These are phyloP conservation scores for Columba janthina DNA, from an alignment of 2,113 vertebrate genomes.

Conservation along the genomic window DNA sequence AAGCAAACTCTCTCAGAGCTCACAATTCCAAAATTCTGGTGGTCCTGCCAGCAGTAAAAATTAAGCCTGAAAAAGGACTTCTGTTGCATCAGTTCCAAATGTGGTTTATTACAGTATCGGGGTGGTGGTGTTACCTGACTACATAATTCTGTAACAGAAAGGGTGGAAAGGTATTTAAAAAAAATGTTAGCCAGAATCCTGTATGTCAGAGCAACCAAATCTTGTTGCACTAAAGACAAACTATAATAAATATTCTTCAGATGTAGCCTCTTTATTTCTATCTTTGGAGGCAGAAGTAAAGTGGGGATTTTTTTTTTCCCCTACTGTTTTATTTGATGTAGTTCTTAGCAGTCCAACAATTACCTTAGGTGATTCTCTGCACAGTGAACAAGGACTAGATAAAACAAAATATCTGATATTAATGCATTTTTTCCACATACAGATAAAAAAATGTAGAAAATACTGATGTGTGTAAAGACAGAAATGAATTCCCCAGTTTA, in stretches of 20 bases:
- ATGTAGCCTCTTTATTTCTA: constrained; percentile 1
- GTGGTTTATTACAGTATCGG: not conserved
- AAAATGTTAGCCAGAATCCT: not conserved
- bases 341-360: constrained; percentile 39
- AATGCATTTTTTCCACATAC: constrained; percentile 58
- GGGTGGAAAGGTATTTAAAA: not conserved
- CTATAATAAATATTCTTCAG: constrained; percentile 50
- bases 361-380: constrained; percentile 74
- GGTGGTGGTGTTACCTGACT: not conserved
- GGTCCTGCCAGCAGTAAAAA: constrained; percentile 25
- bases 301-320: not conserved
- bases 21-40: constrained; percentile 16
- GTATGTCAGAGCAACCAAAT: constrained; percentile 32
- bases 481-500: constrained; percentile 40
- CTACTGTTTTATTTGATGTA: constrained; percentile 66
- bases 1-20: constrained; percentile 40
- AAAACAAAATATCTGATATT: constrained; percentile 75
- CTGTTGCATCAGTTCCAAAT: not conserved
- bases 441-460: constrained; percentile 10
- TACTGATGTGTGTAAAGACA: constrained; percentile 37
- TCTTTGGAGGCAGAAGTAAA: constrained; percentile 56
- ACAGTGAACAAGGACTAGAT: constrained; percentile 69
- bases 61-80: constrained; percentile 17
- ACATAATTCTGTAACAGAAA: constrained; percentile 28
- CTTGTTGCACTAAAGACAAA: constrained; percentile 30